These are phyloP conservation scores for Ferrisia virgata DNA, from an alignment of 2,888 invertebrate genomes.

Conservation along the genomic window DNA sequence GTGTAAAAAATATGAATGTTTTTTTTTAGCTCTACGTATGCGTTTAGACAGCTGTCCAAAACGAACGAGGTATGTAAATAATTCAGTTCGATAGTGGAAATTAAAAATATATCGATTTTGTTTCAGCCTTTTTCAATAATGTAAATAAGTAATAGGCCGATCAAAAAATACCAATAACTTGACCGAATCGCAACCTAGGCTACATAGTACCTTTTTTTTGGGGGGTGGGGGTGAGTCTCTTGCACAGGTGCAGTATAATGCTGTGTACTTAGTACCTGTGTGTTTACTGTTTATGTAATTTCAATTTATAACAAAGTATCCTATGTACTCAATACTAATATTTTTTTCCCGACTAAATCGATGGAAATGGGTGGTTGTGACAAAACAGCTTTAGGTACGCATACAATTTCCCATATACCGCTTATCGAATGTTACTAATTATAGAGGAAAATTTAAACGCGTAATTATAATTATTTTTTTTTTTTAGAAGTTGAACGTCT, in stretches of 20 bases:
- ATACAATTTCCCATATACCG: background rate
- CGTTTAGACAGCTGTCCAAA: background rate
- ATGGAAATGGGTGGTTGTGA: background rate
- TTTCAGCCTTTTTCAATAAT: background rate
- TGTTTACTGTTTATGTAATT: background rate
- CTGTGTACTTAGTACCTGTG: too few species aligned
- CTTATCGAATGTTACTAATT: background rate
- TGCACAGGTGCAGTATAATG: too few species aligned
- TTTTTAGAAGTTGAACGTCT: background rate
- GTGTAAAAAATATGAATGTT: too few species aligned
- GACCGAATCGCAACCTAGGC: background rate
- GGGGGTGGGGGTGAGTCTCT: too few species aligned
- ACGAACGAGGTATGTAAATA: background rate
- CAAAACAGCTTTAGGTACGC: background rate
- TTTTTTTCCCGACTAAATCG: background rate
- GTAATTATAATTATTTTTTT: background rate
- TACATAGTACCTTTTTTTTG: background rate
- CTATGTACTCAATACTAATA: background rate
- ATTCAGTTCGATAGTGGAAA: background rate
- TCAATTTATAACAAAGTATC: background rate
- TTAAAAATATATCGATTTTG: conserved; percentile 11
- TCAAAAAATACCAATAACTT: background rate
- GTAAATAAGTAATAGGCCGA: background rate
- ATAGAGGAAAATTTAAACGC: background rate
- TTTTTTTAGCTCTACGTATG: too few species aligned